Evolutionary conservation across 2,888 invertebrate species (phyloP).

Genomic region (Sinelater perroti): DNA sequence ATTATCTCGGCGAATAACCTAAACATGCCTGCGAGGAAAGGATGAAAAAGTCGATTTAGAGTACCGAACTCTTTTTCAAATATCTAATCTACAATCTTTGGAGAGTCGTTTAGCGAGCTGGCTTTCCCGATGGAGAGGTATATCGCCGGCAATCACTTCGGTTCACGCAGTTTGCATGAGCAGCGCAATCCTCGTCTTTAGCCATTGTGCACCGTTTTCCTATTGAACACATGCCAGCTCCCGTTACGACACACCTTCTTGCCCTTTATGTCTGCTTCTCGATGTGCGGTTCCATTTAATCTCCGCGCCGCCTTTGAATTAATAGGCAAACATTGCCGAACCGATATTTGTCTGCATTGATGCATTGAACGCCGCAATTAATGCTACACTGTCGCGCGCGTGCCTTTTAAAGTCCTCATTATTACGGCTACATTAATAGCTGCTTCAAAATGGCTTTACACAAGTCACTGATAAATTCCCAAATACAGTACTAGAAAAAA

Average conservation of each 20-base stretch:
- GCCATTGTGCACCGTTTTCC: constrained; percentile 37
- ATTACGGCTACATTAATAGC: too few relatives aligned
- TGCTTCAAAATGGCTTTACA: too few relatives aligned
- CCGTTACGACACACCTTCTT: constrained; percentile 17
- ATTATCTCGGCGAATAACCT: constrained; percentile 48
- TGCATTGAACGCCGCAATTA: too few relatives aligned
- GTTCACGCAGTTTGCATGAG: constrained; percentile 53
- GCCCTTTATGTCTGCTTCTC: constrained; percentile 26
- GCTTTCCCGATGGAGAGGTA: constrained; percentile 50
- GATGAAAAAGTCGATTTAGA: constrained; percentile 58
- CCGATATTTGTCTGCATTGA: too few relatives aligned
- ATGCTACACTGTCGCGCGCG: too few relatives aligned
- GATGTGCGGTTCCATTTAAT: constrained; percentile 37
- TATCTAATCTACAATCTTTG: constrained; percentile 59
- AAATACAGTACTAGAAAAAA: too few relatives aligned
- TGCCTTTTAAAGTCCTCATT: too few relatives aligned
- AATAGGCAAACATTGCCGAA: constrained; percentile 25
- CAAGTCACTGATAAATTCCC: too few relatives aligned
- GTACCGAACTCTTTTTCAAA: constrained; percentile 54
- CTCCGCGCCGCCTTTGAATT: constrained; percentile 21
- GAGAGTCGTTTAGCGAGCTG: constrained; percentile 56
- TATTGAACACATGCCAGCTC: constrained; percentile 28
- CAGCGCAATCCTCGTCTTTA: constrained; percentile 41
- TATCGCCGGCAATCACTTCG: constrained; percentile 54
- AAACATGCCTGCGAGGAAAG: constrained; percentile 44